Base-by-base conservation (phyloP, 2,113 vertebrate genomes). In the Triplophysa siluroides region DNA sequence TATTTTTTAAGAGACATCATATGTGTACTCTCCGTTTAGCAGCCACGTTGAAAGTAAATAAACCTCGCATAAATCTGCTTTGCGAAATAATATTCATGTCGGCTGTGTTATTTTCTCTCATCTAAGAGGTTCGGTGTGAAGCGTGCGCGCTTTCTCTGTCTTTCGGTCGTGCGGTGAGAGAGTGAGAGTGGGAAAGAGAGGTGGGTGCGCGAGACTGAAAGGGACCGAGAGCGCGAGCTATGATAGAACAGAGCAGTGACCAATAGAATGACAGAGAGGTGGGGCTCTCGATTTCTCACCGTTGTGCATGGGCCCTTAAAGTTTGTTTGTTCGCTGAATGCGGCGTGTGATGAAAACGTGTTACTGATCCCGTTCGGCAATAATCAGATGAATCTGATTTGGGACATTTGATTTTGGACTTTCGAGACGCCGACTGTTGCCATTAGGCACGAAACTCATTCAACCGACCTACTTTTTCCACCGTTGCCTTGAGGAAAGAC, bases 241-340 rank as follows among this genome's bases (percentile, higher is more conserved):
- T 92, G 93, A 93, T 92, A 90, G 92, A 93, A 81, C 77, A 90
- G 85, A 87, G 65, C 65, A 26, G 8, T 86, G 88, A 84, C 93
- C 93, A 94, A 94, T 94, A 88, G 89, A 63, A 78, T 78, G 76
- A 6, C 66, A 78, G 86, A 86, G 91, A 89, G 93, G 92, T 86
- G 33, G 91, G 89, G 90, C 90, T 85, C 84, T 73, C 50, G 73
- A 84, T 87, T 88, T 90, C 91, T 90, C 91, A 91, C 90, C 88
- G 83, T 78, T 89, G 88, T 82, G 81, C 91, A 91, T 90, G 91
- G 92, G 93, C 91, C 92, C 91, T 91, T 90, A 93, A 94, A 94
- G 92, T 94, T 94, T 93, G 92, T 94, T 93, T 94, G 93, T 93
- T 93, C 91, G 90, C 89, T 85, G 91, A 91, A 91, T 90, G 90